phyloP scores from a whole-genome alignment of 2,888 invertebrate species.

The Coelinius sp. region DNA sequence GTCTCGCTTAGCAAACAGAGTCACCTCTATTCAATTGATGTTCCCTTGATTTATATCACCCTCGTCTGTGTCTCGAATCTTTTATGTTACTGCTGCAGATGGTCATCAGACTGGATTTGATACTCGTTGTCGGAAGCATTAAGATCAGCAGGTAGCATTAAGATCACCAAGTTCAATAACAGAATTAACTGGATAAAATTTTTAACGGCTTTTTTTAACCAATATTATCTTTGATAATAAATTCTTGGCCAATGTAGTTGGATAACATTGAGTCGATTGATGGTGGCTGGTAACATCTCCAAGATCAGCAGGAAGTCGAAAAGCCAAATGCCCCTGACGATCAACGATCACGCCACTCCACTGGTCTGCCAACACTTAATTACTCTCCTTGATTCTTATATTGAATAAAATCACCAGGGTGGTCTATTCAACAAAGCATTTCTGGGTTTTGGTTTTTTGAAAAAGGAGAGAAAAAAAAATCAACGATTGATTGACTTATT shows the following conservation, averaged over 20 bases:
- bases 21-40: conserved; percentile 10
- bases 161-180: background rate
- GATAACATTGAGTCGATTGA: conserved; percentile 16
- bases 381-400: conserved; percentile 38
- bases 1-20: background rate
- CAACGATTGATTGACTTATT: background rate
- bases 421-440: no score
- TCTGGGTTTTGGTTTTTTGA: no score
- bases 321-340: conserved; percentile 49
- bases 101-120: background rate
- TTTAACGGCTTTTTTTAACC: background rate
- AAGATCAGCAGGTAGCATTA: conserved; percentile 19
- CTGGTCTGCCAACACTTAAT: conserved; percentile 59
- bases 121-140: background rate
- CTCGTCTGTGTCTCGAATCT: background rate
- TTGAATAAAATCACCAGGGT: conserved; percentile 41
- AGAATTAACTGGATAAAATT: background rate
- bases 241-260: background rate
- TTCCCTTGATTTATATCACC: conserved; percentile 5
- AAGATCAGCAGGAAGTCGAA: conserved; percentile 23
- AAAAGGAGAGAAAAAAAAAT: no score
- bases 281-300: conserved; percentile 8
- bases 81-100: background rate
- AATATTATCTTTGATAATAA: conserved; percentile 12
- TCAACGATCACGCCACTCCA: conserved; percentile 61